These are phyloP conservation scores for Cephus nigrinus DNA, from an alignment of 2,888 invertebrate genomes.

Conservation along the genomic window DNA sequence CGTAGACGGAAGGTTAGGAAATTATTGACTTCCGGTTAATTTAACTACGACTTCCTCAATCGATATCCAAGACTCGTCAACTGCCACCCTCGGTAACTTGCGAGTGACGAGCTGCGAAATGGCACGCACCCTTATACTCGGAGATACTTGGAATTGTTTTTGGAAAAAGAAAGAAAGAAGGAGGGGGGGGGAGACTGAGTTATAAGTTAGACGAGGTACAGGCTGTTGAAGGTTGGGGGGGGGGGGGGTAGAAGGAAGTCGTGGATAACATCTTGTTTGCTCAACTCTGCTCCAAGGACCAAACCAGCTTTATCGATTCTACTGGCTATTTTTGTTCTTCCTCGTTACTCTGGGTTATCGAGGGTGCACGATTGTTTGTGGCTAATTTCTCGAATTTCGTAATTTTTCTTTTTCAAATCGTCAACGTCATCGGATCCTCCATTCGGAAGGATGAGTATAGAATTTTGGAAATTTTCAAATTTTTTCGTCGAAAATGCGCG, in stretches of 20 bases:
- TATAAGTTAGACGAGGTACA: slow-evolving; percentile 17
- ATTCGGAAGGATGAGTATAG: not conserved
- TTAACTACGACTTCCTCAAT: not conserved
- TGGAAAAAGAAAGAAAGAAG: not conserved
- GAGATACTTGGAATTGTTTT: not conserved
- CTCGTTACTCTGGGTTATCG: not conserved
- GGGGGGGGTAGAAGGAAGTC: not conserved
- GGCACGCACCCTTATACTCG: not conserved
- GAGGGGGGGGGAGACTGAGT: slow-evolving; percentile 4
- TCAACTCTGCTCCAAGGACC: slow-evolving; percentile 35
- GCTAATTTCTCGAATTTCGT: not conserved
- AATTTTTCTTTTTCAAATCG: not conserved
- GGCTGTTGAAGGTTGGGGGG: not conserved
- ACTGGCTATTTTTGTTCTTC: slow-evolving; percentile 47
- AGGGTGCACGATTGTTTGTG: slow-evolving; percentile 23
- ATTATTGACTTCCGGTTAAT: not conserved
- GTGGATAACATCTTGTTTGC: slow-evolving; percentile 40
- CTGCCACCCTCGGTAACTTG: not conserved
- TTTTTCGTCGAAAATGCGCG: not conserved
- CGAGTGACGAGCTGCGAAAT: not conserved
- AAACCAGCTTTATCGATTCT: slow-evolving; percentile 44
- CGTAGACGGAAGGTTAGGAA: not conserved
- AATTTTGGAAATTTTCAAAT: not conserved
- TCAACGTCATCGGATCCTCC: not conserved
- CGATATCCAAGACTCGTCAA: not conserved